Evolutionary conservation across 2,113 vertebrate species (phyloP).

Genomic region (Procapra przewalskii): DNA sequence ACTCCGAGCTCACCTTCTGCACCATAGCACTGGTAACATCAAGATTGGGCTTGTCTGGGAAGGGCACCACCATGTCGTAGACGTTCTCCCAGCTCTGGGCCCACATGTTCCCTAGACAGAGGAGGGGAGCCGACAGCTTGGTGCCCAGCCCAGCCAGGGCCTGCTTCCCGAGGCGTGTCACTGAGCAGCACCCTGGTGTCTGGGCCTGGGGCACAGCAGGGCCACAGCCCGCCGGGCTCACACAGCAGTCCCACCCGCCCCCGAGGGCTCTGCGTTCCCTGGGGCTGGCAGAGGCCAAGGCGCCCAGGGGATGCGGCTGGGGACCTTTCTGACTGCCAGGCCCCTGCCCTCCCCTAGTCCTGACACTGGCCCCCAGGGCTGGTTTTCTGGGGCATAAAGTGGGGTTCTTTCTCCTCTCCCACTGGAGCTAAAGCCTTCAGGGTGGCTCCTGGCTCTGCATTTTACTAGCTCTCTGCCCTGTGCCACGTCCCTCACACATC

Average conservation of each 20-base stretch:
- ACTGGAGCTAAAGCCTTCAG: not conserved
- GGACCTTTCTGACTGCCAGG: not conserved
- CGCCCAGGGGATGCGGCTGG: too few relatives aligned
- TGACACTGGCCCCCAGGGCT: not conserved
- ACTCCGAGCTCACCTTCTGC: conserved; percentile 78
- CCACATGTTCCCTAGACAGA: conserved; percentile 94
- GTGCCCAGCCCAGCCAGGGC: not conserved
- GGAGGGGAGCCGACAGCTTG: not conserved
- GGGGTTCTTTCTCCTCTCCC: not conserved
- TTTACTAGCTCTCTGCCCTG: not conserved
- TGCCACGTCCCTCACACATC: accelerated
- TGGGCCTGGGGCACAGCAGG: not conserved
- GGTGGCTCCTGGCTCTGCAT: not conserved
- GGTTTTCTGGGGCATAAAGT: not conserved
- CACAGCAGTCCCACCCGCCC: not conserved
- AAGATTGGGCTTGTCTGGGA: conserved; percentile 89
- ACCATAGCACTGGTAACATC: conserved; percentile 91
- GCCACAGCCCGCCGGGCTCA: not conserved
- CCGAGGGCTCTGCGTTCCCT: accelerated
- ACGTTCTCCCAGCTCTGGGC: conserved; percentile 97
- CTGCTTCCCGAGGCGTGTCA: not conserved
- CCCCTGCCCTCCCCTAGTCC: not conserved
- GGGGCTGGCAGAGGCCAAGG: not conserved
- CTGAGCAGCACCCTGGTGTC: not conserved
- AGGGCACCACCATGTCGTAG: conserved; percentile 92